These are phyloP conservation scores for Lepilemur septentrionalis DNA, from an alignment of 2,797 vertebrate genomes.

Conservation along the genomic window DNA sequence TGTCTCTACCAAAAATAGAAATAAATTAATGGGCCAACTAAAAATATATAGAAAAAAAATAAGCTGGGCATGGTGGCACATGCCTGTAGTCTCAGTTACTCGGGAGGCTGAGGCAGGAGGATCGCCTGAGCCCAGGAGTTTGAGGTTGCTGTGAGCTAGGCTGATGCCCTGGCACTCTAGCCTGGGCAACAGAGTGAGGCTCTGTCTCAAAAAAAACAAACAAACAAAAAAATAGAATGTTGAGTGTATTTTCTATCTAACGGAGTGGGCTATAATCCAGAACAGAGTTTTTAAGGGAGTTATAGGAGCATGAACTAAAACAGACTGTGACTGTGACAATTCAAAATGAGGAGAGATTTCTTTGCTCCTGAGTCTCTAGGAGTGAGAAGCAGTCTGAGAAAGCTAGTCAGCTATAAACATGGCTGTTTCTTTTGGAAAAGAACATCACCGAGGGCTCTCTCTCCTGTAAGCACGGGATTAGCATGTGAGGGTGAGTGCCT, in stretches of 20 bases:
- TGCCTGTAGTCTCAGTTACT: too few species aligned
- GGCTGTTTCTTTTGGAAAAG: background rate
- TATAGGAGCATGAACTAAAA: background rate
- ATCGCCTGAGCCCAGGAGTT: too few species aligned
- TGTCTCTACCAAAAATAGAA: too few species aligned
- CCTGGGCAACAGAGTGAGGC: too few species aligned
- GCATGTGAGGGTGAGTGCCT: background rate
- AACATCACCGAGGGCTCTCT: background rate
- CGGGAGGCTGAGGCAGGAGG: too few species aligned
- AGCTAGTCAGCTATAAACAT: accelerated
- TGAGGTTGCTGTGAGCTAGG: too few species aligned
- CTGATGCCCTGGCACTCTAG: too few species aligned
- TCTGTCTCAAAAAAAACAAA: too few species aligned
- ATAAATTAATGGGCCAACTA: too few species aligned
- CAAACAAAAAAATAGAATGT: background rate
- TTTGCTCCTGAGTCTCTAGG: background rate
- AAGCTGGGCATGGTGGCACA: too few species aligned
- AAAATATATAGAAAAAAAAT: too few species aligned
- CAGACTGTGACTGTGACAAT: background rate
- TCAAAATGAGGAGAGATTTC: background rate
- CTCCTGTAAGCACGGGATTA: background rate
- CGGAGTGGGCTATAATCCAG: background rate
- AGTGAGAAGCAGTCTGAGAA: background rate
- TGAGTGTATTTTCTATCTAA: background rate
- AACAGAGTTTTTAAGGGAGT: background rate